Evolutionary conservation across 2,113 vertebrate species (phyloP), one percentile per base, ranked within the genome.

Genomic region (Felis chaus): DNA sequence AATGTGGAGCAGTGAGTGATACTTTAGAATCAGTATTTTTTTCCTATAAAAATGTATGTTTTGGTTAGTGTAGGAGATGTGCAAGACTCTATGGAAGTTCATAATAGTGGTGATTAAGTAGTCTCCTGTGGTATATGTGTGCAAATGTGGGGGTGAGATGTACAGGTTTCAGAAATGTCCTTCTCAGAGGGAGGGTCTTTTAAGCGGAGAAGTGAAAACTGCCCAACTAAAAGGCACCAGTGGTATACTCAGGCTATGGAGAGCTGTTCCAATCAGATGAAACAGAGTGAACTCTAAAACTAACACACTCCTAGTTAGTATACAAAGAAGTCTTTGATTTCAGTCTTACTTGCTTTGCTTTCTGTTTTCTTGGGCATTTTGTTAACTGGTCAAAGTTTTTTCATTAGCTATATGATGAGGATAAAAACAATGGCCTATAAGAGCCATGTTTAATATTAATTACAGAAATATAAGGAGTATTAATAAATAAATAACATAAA

Each of bases 281-380:
- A 33, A 90, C 14, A 82, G 66, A 18, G 69, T 18, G 11, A 61
- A 4, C 76, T 80, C 85, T 16, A 81, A 89, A 84, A 93, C 7
- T 27, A 50, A 45, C 29, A 36, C 18, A 19, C 16, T 36, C 19
- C 29, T 57, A 76, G 36, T 91, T 87, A n/a, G 15, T 90, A 55
- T 61, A 16, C 41, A 96, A 91, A 97, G 69, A 91, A 79, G n/a
- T n/a, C 16, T 18, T 82, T 33, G 21, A 6, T 33, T 23, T 19
- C 13, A n/a, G 29, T 63, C 41, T 88, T 65, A 78, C 85, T 55
- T 63, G 25, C 85, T 13, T 80, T 95, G 31, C 31, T 93, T 79
- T 78, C 12, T 82, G 8, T 71, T 98, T 93, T 95, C 69, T 33
- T 74, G 18, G 71, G n/a, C 39, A 83, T 94, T 89, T 74, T 15